Evolutionary conservation across 2,888 invertebrate species (phyloP).

Genomic region (Eumerus sabulonum): DNA sequence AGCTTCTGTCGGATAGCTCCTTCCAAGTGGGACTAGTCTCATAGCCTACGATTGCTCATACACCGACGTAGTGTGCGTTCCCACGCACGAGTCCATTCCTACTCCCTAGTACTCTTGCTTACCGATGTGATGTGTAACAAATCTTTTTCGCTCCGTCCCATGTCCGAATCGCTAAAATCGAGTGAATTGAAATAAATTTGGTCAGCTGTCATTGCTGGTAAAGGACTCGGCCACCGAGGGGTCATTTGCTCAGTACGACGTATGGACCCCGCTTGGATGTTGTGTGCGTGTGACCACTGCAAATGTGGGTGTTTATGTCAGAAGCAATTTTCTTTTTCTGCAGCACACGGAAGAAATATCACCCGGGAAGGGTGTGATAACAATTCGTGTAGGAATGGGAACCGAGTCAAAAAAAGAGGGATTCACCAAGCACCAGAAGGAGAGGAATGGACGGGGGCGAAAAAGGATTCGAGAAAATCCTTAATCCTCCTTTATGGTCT

Average conservation of each 20-base stretch:
- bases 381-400: not conserved
- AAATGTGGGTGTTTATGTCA: no score
- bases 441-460: no score
- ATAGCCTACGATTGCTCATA: not conserved
- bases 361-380: slow-evolving; percentile 28
- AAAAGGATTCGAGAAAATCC: no score
- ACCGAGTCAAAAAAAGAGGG: no score
- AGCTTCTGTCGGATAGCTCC: slow-evolving; percentile 29
- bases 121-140: slow-evolving; percentile 12
- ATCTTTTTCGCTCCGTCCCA: slow-evolving; percentile 15
- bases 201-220: slow-evolving; percentile 40
- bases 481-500: slow-evolving; percentile 18
- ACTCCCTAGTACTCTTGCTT: slow-evolving; percentile 9
- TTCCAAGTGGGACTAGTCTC: slow-evolving; percentile 21
- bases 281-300: slow-evolving; percentile 11
- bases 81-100: slow-evolving; percentile 15
- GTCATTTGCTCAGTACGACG: slow-evolving; percentile 29
- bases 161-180: slow-evolving; percentile 15
- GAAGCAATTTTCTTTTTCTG: no score
- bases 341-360: slow-evolving; percentile 23
- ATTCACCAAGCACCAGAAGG: no score
- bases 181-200: slow-evolving; percentile 49
- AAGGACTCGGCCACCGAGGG: not conserved
- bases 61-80: not conserved
- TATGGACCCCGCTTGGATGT: not conserved